A percentile compares a stretch with the other conserved stretches of the same genome.
These are phyloP conservation scores for Graptemys geographica DNA, from an alignment of 2,797 vertebrate genomes.

Conservation along the genomic window DNA sequence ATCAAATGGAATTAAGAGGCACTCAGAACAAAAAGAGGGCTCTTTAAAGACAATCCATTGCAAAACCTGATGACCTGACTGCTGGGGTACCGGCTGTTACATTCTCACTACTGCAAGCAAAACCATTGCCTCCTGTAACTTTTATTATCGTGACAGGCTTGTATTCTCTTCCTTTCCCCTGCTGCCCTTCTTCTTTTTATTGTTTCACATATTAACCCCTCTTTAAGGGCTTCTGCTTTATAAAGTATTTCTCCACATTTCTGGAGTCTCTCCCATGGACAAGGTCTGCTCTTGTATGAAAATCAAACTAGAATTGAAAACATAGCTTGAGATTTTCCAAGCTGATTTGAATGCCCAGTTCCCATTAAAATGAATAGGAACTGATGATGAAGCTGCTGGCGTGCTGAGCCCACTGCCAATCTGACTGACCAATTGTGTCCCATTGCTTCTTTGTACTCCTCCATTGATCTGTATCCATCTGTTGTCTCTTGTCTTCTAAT, in stretches of 20 bases:
- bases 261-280: not conserved
- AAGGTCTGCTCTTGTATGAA: fast-evolving
- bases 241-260: not conserved
- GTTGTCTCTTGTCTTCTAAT: not conserved
- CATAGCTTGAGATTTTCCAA: not conserved
- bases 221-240: not conserved
- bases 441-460: not conserved
- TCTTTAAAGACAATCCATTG: not conserved
- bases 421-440: not conserved
- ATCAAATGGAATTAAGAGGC: slow-evolving; percentile 90
- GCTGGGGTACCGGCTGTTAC: slow-evolving; percentile 78
- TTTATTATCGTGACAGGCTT: fast-evolving
- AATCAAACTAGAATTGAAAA: not conserved
- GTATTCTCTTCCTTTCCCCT: fast-evolving
- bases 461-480: not conserved
- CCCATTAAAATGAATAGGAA: not conserved
- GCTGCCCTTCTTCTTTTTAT: not conserved
- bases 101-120: slow-evolving; percentile 79
- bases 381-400: not conserved
- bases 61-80: slow-evolving; percentile 9
- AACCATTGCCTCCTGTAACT: fast-evolving
- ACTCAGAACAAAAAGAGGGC: not conserved
- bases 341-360: not conserved
- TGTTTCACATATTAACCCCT: not conserved
- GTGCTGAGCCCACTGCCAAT: not conserved